Base-by-base conservation (phyloP, 2,888 invertebrate genomes). In the Epinotia ramella region DNA sequence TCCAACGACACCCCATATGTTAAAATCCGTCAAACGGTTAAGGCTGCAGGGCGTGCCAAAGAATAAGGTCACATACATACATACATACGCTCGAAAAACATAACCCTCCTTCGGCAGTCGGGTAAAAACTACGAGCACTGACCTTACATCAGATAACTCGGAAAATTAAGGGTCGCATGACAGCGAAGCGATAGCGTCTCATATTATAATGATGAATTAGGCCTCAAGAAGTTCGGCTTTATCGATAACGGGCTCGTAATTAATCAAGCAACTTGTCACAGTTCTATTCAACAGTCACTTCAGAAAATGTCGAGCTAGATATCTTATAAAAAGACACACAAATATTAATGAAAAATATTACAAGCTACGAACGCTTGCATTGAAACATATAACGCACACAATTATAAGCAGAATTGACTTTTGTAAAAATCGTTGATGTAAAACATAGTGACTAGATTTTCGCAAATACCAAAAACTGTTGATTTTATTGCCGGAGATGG, bases 121-220 rank as follows among this genome's bases (percentile, higher is more conserved):
- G n/a, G n/a, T n/a, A 49, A 6, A 49, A 5, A 49, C 49, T 49
- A 49, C 49, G 16, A 49, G 11, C 20, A 18, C 24, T 16, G 53
- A 67, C 57, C 49, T 13, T 3, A 33, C 11, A 16, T n/a, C 16
- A 62, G 67, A 63, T 67, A 62, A 56, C 44, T 24, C n/a, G 13
- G 20, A 56, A 59, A 73, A 73, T 56, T 73, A 62, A 68, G 62
- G 67, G 67, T 63, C 65, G 73, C 77, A 72, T 78, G 78, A 72
- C 76, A 76, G 57, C 49, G 16, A 53, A 28, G 71, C 67, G 74
- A 60, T 78, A 78, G 76, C 74, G 76, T 77, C 77, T 79, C 79
- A 73, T 60, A 77, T 79, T 79, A 79, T 78, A 33, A 79, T 81
- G 81, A 81, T 80, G 79, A 81, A 81, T 81, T 80, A 81, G 73